Base-by-base conservation (phyloP, 1,140 invertebrate genomes). In the Neodiprion pinetum region DNA sequence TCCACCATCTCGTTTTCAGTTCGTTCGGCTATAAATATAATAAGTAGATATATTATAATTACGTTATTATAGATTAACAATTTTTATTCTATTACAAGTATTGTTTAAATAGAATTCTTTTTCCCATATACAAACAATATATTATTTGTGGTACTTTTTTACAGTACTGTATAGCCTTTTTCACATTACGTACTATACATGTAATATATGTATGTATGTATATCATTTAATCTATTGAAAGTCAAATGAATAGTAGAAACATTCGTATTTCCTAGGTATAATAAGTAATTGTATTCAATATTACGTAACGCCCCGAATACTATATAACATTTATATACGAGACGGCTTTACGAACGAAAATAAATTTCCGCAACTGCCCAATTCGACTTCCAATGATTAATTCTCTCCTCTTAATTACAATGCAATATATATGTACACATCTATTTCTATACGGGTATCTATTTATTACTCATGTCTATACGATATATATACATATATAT, bases 391-490 rank as follows among this genome's bases (percentile, higher is more conserved):
- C 11, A 61, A 61, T 61, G 53, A 17, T 61, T 61, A 12, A 12
- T 61, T 61, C 4, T 61, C n/a, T 61, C 53, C 11, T 61, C 53
- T 0, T 11, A 61, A 12, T 12, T 61, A 61, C 3, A 61, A 61
- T 17, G 53, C n/a, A 61, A 8, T 61, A 14, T 61, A 61, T 61
- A 61, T 12, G 4, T 61, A 61, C 53, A 14, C n/a, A 61, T 14
- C n/a, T 61, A 61, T 61, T 7, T 61, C 8, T 8, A n/a, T 69
- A 69, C 14, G 67, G 21, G 8, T 7, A 69, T 12, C 11, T 21
- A 69, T 47, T 69, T 47, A 81, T 77, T 83, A 81, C 73, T 66
- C 76, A 40, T 80, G 80, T 79, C 78, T 77, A 74, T 67, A 75
- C 74, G 17, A 50, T 72, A 66, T 75, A 67, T 72, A 69, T 76